phyloP scores from a whole-genome alignment of 1,140 invertebrate species.

The Drosophila athabasca region DNA sequence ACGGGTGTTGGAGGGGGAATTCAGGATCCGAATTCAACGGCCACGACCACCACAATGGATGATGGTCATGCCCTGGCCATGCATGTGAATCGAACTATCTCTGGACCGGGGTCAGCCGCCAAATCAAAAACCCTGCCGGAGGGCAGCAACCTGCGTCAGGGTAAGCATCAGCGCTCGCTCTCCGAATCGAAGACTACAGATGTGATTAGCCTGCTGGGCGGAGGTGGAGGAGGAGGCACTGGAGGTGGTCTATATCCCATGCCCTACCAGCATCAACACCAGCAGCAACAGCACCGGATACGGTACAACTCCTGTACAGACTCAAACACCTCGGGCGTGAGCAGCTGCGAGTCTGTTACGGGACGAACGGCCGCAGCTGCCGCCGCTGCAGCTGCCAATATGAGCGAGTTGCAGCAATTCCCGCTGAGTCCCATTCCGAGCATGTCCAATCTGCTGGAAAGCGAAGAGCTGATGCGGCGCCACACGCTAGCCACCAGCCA shows the following conservation, averaged over 20 bases:
- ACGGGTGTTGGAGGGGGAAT: constrained; percentile 1
- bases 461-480: constrained; percentile 75
- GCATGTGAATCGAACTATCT: constrained; percentile 13
- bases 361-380: constrained; percentile 74
- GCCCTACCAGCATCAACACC: constrained; percentile 30
- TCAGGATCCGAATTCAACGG: constrained; percentile 60
- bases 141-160: constrained; percentile 57
- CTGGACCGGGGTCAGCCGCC: constrained; percentile 29
- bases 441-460: constrained; percentile 86
- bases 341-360: constrained; percentile 89
- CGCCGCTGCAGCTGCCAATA: constrained; percentile 55
- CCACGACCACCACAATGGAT: constrained; percentile 52
- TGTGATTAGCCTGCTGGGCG: constrained; percentile 63
- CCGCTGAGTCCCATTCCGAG: constrained; percentile 92
- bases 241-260: constrained; percentile 21
- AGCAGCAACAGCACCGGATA: constrained; percentile 58
- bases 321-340: constrained; percentile 90
- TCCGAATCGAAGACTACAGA: constrained; percentile 87
- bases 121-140: constrained; percentile 80
- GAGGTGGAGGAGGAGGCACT: constrained; percentile 5
- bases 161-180: constrained; percentile 86
- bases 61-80: background rate
- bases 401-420: constrained; percentile 87
- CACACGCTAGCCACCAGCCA: constrained; percentile 57
- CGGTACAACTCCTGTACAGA: constrained; percentile 86